These are phyloP conservation scores for Eudasyphora cyanicolor DNA, from an alignment of 2,888 invertebrate genomes.

Conservation along the genomic window DNA sequence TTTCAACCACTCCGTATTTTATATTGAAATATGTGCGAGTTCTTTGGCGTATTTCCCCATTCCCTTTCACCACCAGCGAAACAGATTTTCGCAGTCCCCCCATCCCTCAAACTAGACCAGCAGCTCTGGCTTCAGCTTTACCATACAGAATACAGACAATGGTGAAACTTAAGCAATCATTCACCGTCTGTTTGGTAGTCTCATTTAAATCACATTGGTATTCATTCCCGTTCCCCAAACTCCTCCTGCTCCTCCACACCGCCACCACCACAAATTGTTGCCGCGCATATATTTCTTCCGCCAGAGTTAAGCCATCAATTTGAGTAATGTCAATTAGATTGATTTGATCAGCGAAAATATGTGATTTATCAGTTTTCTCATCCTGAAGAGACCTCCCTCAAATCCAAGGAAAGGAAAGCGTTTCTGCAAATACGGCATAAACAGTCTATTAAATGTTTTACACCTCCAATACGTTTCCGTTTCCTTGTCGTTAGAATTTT, in stretches of 20 bases:
- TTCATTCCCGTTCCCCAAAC: constrained; percentile 9
- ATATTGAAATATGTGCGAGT: constrained; percentile 65
- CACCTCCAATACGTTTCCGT: constrained; percentile 61
- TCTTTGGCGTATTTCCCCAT: constrained; percentile 40
- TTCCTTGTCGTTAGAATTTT: constrained; percentile 21
- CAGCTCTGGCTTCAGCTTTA: not conserved
- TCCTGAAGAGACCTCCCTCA: not conserved
- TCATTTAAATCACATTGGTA: constrained; percentile 66
- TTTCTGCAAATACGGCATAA: constrained; percentile 25
- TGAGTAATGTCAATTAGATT: constrained; percentile 80
- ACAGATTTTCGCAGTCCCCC: not conserved
- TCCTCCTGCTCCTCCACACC: not conserved
- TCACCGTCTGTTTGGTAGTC: constrained; percentile 65
- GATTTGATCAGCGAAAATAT: constrained; percentile 80
- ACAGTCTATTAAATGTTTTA: constrained; percentile 66
- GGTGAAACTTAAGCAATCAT: constrained; percentile 61
- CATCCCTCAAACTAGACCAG: constrained; percentile 14
- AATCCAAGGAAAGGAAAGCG: not conserved
- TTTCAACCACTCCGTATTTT: constrained; percentile 64
- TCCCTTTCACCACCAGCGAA: not conserved
- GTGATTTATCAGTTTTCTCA: constrained; percentile 76
- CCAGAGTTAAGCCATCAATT: constrained; percentile 74
- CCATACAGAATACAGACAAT: constrained; percentile 35
- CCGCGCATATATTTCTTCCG: constrained; percentile 69
- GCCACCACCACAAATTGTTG: not conserved